Base-by-base conservation (phyloP, 1,140 invertebrate species). In the Drosophila sucinea region DNA sequence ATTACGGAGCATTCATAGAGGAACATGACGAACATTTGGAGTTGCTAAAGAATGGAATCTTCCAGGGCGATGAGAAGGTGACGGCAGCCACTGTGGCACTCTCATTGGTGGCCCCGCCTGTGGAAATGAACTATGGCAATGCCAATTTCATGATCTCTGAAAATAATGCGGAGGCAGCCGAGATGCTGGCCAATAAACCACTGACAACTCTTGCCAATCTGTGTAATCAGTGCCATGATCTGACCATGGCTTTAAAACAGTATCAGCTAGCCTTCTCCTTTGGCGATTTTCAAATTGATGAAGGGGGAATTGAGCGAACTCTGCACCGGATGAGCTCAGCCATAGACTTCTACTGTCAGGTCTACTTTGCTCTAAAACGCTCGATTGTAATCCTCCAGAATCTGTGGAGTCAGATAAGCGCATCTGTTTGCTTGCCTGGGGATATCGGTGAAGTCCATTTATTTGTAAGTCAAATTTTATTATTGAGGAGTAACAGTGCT, bases 111-210 rank as follows among this genome's bases (percentile, higher is more conserved):
- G 6, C 61, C 10, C 73, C 83, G 30, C 73, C 66, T 3, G 79
- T 87, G 10, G 79, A 87, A 54, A 70, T 87, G 0, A 79, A 72
- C 17, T 77, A 68, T 5, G 65, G 38, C 17, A 69, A 66, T 11
- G 17, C 6, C 4, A 7, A 41, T 11, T 27, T 29, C 10, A 47
- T 41, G 29, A 33, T 10, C 30, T 66, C 54, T 40, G 35, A 74
- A 30, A 23, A 1, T 30, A 86, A 97, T 44, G 92, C 96, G 30
- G 94, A 96, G 25, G 94, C 96, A 73, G 97, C 96, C 29, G 96
- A 98, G 92, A 96, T 96, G 90, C 93, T 95, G 23, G 94, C 97
- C 66, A 96, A 96, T 62, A 97, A 97, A 93, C 94, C 97, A 17
- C 92, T 98, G n/a, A 95, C 95, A 33, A 96, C 96, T 1, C 94